Evolutionary conservation across 1,140 invertebrate species (phyloP), one percentile per base, ranked within the genome.

Genomic region (Zelostemma sp.): DNA sequence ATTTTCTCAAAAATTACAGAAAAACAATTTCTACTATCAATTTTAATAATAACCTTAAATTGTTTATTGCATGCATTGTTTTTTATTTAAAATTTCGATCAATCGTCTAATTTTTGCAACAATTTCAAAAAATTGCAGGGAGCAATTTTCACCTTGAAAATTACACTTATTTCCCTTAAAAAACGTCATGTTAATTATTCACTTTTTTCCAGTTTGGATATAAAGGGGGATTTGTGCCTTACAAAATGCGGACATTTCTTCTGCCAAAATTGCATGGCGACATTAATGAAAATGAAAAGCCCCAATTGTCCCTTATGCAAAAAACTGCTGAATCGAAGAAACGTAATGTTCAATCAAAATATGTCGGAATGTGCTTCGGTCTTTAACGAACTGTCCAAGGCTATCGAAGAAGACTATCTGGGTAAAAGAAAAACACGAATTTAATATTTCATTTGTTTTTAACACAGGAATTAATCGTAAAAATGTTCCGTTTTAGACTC

Each of bases 241-340:
- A 65, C 61, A 14, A 19, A 43, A 9, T 70, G 68, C 48, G 61
- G 61, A 15, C 68, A 70, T 25, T 48, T 57, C 54, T 65, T 35
- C 15, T 70, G 68, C 17, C 33, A 58, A 45, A 45, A 38, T 1
- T 71, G 68, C 16, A 54, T 62, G 9, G 25, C 53, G 11, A 12
- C 57, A 33, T n/a, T 61, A 9, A 18, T 71, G 1, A 47, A 61
- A 51, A 14, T 54, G 0, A 62, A 49, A 48, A 19, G 21, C 3
- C 18, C 57, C 19, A 54, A 18, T 40, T 71, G 68, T 56, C 62
- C 68, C 40, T 6, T 59, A 35, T 71, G 68, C 12, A 54, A 63
- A 31, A 28, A 45, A 40, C 19, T 45, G 1, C 65, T 71, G 16
- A 63, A 56, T 47, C 25, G 63, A 31, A 19, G 63, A 59, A 71